Evolutionary conservation across 2,797 vertebrate genomes (phyloP), one percentile per base, ranked within the genome.

Genomic region (Acanthurus tractus): DNA sequence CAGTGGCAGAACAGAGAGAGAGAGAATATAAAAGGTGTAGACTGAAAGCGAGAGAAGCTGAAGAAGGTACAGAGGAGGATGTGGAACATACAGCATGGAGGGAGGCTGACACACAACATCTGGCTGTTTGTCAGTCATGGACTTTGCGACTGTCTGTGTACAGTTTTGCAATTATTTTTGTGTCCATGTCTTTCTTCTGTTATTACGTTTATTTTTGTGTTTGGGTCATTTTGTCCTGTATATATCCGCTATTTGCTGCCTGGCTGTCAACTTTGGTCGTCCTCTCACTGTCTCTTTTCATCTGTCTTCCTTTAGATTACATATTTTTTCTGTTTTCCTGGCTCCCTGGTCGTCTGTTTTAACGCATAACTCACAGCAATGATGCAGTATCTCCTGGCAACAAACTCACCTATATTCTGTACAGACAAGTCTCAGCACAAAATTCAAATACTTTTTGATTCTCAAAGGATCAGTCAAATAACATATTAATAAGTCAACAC

Each of bases 161-260:
- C 23, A n/a, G 44, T 49, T 68, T 67, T 61, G 66, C 73, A 63
- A 70, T 77, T 66, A 65, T 74, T 55, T 65, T 73, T 70, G 36
- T 74, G 20, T 57, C 18, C 20, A 8, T 46, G 49, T 69, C 14
- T 65, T 73, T 61, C 53, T 48, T 17, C 57, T 69, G 46, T 65
- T 45, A 64, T 63, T 70, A 14, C 22, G 42, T 74, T 68, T 76
- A 59, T 76, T 81, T 75, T 48, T 73, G 56, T 62, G 65, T 61
- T 40, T 36, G 68, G 62, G 55, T 66, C 55, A 62, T 42, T 71
- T 50, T 18, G 25, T 20, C 40, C n/a, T 45, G 6, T 61, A 6
- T 57, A 2, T 52, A 18, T 55, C 44, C 48, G 23, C 62, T 15
- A 25, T 54, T 50, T 38, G 18, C 14, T 68, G 20, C 29, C 38